Percentiles rank a stretch among this genome's conserved stretches.
Evolutionary conservation across 2,888 invertebrate species (phyloP).

Genomic region (Coremacera marginata): DNA sequence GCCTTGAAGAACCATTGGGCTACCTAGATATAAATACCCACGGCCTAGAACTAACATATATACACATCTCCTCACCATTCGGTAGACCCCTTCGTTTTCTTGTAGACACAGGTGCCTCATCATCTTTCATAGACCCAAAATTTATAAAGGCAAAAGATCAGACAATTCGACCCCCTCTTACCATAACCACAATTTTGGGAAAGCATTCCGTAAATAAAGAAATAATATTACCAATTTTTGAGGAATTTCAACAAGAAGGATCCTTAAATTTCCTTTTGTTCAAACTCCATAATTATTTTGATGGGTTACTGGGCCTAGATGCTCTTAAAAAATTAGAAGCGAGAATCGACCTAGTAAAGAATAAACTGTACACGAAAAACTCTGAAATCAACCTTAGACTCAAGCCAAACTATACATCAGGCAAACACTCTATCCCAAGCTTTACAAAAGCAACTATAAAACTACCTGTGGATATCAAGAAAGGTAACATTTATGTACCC

Average conservation of each 20-base stretch:
- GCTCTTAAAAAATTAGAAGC: not conserved
- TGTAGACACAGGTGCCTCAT: slow-evolving; percentile 23
- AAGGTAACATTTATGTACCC: not conserved
- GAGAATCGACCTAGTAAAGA: not conserved
- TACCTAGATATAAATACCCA: slow-evolving; percentile 25
- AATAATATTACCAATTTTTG: not conserved
- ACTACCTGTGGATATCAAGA: not conserved
- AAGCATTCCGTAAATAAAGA: not conserved
- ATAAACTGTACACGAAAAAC: not conserved
- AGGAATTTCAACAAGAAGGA: not conserved
- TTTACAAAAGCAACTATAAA: not conserved
- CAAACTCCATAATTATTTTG: slow-evolving; percentile 18
- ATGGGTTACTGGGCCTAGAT: slow-evolving; percentile 13
- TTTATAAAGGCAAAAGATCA: slow-evolving; percentile 6
- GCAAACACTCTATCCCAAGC: not conserved
- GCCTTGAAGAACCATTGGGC: slow-evolving; percentile 28
- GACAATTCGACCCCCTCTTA: not conserved
- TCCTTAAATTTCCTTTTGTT: not conserved
- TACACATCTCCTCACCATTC: slow-evolving; percentile 10
- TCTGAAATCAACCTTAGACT: not conserved
- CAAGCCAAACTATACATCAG: slow-evolving; percentile 12
- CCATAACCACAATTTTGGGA: slow-evolving; percentile 2
- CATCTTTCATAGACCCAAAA: slow-evolving; percentile 32
- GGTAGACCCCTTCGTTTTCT: slow-evolving; percentile 29
- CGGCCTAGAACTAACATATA: slow-evolving; percentile 3